These are phyloP conservation scores for Pluvialis apricaria DNA, from an alignment of 2,113 vertebrate genomes.

Conservation along the genomic window DNA sequence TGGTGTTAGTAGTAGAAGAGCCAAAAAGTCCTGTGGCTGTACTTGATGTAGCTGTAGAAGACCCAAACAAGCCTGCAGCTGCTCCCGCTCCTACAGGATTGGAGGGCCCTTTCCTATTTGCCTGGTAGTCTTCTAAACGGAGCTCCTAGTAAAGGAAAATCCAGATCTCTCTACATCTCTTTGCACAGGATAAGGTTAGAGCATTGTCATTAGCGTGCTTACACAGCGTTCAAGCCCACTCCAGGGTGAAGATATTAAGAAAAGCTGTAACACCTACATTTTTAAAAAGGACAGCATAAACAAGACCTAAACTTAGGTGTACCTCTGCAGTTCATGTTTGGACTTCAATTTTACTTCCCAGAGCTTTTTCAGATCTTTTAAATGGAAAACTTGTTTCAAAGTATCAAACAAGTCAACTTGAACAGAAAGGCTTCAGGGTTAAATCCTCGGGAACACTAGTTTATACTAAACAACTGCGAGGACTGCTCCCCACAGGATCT, in stretches of 20 bases:
- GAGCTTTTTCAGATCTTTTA: background rate
- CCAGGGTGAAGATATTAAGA: too few species aligned
- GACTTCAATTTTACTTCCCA: background rate
- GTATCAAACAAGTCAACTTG: background rate
- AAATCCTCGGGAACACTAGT: accelerated
- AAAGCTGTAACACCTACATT: background rate
- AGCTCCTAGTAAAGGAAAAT: constrained; percentile 74
- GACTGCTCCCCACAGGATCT: background rate
- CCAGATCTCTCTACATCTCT: background rate
- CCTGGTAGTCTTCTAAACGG: constrained; percentile 93
- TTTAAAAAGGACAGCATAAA: background rate
- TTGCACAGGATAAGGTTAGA: background rate
- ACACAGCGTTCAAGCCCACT: background rate
- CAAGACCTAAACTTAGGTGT: background rate
- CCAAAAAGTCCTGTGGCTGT: constrained; percentile 88
- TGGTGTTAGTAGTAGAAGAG: constrained; percentile 80
- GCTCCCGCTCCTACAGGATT: constrained; percentile 85
- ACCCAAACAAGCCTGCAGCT: constrained; percentile 80
- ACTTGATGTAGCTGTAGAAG: constrained; percentile 81
- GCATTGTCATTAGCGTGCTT: accelerated
- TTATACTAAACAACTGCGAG: background rate
- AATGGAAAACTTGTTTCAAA: background rate
- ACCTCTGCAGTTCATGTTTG: background rate
- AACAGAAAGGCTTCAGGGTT: background rate
- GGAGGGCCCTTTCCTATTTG: constrained; percentile 89